Evolutionary conservation across 2,797 vertebrate species (phyloP), one percentile per base, ranked within the genome.

Genomic region (Schizothorax lantsangensis): DNA sequence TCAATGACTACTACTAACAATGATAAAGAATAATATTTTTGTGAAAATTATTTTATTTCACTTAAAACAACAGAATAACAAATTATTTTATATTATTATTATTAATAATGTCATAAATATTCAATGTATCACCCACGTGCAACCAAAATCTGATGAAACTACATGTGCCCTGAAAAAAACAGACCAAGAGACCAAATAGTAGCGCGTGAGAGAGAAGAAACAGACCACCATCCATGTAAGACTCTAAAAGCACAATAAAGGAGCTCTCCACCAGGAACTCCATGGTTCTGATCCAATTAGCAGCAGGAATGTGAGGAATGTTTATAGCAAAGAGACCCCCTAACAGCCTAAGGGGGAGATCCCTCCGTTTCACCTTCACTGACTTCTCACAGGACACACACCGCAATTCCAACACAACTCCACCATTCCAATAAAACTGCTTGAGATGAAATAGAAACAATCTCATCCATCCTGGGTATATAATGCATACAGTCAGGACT

Each of bases 261-360:
- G 12, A 43, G 11, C 21, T 68, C 83, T 69, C 62, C 68, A 72
- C 47, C 64, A 69, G 83, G 33, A 85, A 57, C 47, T 57, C 36
- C 14, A 71, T 9, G 33, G 84, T 85, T 85, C 84, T 71, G 84
- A 69, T 85, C 66, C 75, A 85, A 71, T 85, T 57, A 85, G 23
- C 14, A 79, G 64, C 47, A 85, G 75, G 84, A 85, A 85, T 85
- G 74, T 71, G 47, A 79, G 62, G 47, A 85, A 85, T 85, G 75
- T 85, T 79, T 79, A 85, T 45, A 59, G 73, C 4, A 2, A 19
- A 54, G 75, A 33, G 84, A 71, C 64, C 75, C 74, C 36, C 45
- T 33, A 59, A 71, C 19, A 33, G 75, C 75, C 49, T 6, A 26
- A 85, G 75, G 83, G 75, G 36, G 14, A 71, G 52, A 85, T 19